Percentiles rank a stretch among this genome's conserved stretches.
Conservation (phyloP, 2,888 invertebrate species). For the Zaprionus obscuricornis region DNA sequence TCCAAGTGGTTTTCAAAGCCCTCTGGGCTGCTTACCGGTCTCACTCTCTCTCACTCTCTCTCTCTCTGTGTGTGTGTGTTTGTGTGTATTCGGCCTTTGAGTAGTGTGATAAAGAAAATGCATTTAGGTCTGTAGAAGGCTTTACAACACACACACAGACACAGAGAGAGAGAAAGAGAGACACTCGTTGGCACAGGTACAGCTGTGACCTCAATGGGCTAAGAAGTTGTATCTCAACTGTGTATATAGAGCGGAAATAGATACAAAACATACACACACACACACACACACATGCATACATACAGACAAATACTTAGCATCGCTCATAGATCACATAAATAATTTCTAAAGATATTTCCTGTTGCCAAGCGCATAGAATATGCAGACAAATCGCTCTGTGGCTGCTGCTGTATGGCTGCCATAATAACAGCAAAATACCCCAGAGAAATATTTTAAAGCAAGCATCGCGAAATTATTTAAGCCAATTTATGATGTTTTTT, state of each 20-base stretch:
- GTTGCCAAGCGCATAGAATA: constrained; percentile 1
- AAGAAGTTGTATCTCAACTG: constrained; percentile 37
- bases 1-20: constrained; percentile 61
- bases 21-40: constrained; percentile 37
- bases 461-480: too few species aligned
- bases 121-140: constrained; percentile 52
- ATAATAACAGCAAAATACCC: too few species aligned
- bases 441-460: too few species aligned
- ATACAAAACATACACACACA: constrained; percentile 12
- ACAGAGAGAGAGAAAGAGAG: background rate
- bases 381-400: too few species aligned
- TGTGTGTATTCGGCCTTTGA: constrained; percentile 32
- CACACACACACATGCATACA: too few species aligned
- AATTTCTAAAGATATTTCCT: constrained; percentile 27
- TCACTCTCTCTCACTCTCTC: background rate
- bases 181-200: constrained; percentile 11
- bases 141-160: constrained; percentile 13
- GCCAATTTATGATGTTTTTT: too few species aligned
- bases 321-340: constrained; percentile 30
- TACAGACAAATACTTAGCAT: constrained; percentile 17
- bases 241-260: constrained; percentile 58
- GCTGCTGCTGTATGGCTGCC: too few species aligned
- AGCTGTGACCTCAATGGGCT: constrained; percentile 60
- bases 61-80: background rate
- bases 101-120: constrained; percentile 62